These are phyloP conservation scores for Synanceia verrucosa DNA, from an alignment of 2,797 vertebrate species.

Conservation along the genomic window DNA sequence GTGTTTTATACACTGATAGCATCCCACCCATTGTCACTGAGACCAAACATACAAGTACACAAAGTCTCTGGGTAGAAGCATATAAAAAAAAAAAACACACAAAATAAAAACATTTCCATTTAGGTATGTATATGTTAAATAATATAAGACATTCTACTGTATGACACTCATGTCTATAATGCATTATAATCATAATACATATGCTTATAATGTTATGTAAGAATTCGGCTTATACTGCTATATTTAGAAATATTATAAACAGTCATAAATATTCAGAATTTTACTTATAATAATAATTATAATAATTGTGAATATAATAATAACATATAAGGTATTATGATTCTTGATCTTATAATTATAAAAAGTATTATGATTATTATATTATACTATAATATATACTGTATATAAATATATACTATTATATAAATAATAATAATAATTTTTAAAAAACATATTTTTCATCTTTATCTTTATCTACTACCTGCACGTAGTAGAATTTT, in stretches of 20 bases:
- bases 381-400: too few relatives aligned
- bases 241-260: not conserved
- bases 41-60: slow-evolving; percentile 34
- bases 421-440: too few relatives aligned
- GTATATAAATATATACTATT: too few relatives aligned
- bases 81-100: not conserved
- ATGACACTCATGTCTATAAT: not conserved
- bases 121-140: not conserved
- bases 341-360: too few relatives aligned
- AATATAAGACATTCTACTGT: not conserved
- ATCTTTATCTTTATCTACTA: too few relatives aligned
- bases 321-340: too few relatives aligned
- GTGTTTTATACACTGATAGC: slow-evolving; percentile 5
- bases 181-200: not conserved
- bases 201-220: not conserved
- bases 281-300: not conserved
- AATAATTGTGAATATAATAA: not conserved
- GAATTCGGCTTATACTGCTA: not conserved
- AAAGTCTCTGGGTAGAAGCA: slow-evolving; percentile 8
- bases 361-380: too few relatives aligned
- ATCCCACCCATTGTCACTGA: slow-evolving; percentile 42
- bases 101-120: not conserved
- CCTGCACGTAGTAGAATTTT: too few relatives aligned
- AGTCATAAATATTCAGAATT: not conserved
- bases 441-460: too few relatives aligned